phyloP scores from a whole-genome alignment of 2,113 vertebrate genomes.

The Psophia crepitans region DNA sequence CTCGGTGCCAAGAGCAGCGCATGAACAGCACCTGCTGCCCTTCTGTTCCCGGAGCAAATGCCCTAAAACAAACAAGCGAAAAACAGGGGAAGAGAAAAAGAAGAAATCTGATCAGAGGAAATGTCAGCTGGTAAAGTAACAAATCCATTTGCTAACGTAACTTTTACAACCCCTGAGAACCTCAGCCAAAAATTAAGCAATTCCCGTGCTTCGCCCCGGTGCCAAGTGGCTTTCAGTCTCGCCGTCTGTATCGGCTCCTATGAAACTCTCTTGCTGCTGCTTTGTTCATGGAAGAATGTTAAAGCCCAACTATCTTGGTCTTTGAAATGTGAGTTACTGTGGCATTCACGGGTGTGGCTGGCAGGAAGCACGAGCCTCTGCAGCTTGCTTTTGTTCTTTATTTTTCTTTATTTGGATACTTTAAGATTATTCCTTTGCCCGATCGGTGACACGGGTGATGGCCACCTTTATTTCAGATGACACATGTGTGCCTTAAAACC shows the following conservation, averaged over 20 bases:
- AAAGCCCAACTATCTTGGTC: neutral
- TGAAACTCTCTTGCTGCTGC: neutral
- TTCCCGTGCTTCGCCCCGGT: neutral
- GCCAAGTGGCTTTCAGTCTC: neutral
- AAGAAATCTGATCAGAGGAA: neutral
- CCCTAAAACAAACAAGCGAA: neutral
- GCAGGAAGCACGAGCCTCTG: neutral
- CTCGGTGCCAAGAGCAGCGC: neutral
- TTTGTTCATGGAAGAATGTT: neutral
- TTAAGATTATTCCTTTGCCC: neutral
- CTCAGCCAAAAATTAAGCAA: slow-evolving; percentile 6
- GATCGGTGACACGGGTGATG: neutral
- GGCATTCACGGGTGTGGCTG: neutral
- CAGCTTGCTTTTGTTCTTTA: neutral
- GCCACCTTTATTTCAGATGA: neutral
- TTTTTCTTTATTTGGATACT: neutral
- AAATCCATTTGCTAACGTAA: neutral
- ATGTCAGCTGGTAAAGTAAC: neutral
- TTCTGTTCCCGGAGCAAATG: neutral
- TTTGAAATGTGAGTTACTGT: neutral
- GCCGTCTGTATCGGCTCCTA: neutral
- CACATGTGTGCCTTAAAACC: neutral
- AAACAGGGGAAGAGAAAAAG: neutral
- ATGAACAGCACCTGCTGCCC: neutral
- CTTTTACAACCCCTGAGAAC: neutral